A percentile compares a stretch with the other conserved stretches of the same genome.
These are phyloP conservation scores for Alcedo atthis DNA, from an alignment of 2,797 vertebrate genomes.

Conservation along the genomic window DNA sequence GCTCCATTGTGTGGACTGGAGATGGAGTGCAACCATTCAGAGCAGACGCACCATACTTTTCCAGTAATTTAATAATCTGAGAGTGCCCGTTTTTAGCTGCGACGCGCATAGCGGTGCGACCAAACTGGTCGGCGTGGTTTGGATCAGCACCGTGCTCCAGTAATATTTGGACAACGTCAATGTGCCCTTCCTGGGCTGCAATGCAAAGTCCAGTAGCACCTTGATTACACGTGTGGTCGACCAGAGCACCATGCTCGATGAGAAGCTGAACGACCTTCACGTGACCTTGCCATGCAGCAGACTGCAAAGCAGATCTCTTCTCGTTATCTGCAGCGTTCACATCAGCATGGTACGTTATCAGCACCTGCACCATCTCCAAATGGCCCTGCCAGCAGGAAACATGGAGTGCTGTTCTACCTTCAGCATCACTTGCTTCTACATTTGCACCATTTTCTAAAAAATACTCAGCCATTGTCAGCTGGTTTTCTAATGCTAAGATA, in stretches of 20 bases:
- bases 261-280: conserved; percentile 92
- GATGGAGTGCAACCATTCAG: conserved; percentile 93
- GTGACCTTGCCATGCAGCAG: conserved; percentile 97
- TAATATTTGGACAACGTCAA: conserved; percentile 92
- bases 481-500: conserved; percentile 96
- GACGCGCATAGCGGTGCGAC: conserved; percentile 96
- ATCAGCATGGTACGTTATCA: conserved; percentile 90
- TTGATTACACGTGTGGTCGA: conserved; percentile 97
- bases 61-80: conserved; percentile 92
- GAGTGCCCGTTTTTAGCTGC: conserved; percentile 97
- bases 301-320: conserved; percentile 95
- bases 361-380: conserved; percentile 92
- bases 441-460: conserved; percentile 95
- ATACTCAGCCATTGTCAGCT: conserved; percentile 94
- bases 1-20: conserved; percentile 95
- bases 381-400: conserved; percentile 99
- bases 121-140: conserved; percentile 97
- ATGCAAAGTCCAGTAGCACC: conserved; percentile 98
- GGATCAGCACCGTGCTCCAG: conserved; percentile 95
- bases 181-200: conserved; percentile 96
- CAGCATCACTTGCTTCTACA: conserved; percentile 91
- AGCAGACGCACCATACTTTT: conserved; percentile 92
- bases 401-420: conserved; percentile 95
- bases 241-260: conserved; percentile 89
- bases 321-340: conserved; percentile 96